Evolutionary conservation across 1,140 invertebrate species (phyloP).

Genomic region (Ostrea edulis): DNA sequence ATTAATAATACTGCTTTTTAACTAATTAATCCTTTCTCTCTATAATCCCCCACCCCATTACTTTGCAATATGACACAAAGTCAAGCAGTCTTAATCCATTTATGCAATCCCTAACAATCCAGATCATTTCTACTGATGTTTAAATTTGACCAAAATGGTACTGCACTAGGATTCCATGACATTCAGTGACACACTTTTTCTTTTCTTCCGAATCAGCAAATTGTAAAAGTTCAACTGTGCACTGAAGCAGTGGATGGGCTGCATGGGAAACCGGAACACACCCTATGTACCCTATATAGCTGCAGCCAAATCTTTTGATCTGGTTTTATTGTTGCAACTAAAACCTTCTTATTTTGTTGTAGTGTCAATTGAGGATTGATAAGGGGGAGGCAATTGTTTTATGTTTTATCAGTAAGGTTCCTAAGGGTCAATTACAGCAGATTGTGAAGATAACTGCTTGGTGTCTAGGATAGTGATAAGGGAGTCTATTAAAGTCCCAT

Average conservation of each 20-base stretch:
- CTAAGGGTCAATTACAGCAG: constrained; percentile 31
- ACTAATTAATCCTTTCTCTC: no score
- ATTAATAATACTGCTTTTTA: no score
- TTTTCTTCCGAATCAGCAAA: background rate
- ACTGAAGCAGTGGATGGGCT: background rate
- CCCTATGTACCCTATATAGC: background rate
- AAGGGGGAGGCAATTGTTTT: constrained; percentile 29
- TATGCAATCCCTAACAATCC: no score
- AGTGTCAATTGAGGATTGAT: constrained; percentile 36
- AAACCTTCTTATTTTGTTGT: constrained; percentile 15
- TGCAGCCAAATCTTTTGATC: constrained; percentile 27
- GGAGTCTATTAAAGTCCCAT: constrained; percentile 18
- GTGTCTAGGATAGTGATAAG: constrained; percentile 31
- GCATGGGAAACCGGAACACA: background rate
- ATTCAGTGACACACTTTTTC: background rate
- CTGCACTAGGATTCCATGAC: background rate
- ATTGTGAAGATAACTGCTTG: constrained; percentile 28
- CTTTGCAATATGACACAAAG: no score
- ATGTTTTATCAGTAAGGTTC: constrained; percentile 26
- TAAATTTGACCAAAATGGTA: no score
- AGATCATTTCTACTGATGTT: no score
- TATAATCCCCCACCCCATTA: no score
- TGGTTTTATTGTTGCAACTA: constrained; percentile 14
- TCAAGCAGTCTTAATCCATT: no score
- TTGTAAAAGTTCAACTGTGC: constrained; percentile 11